Conservation (phyloP, 2,888 invertebrate genomes). For the Sphecodes monilicornis region DNA sequence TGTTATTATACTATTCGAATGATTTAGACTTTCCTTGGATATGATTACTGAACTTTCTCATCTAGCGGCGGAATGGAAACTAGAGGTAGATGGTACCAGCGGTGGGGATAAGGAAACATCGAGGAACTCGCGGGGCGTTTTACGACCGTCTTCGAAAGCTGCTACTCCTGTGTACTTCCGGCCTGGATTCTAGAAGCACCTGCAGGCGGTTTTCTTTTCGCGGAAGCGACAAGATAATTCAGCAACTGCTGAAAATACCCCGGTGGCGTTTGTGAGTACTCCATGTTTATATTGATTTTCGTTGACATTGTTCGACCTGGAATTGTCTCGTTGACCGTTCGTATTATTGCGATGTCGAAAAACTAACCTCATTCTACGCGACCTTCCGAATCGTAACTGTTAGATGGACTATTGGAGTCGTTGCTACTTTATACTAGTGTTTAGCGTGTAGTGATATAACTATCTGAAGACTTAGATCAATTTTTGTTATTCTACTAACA, state of each 20-base stretch:
- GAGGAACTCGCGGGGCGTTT: slow-evolving; percentile 66
- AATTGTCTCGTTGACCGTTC: neutral
- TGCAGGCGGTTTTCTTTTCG: slow-evolving; percentile 55
- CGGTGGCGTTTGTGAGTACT: neutral
- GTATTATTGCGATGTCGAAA: neutral
- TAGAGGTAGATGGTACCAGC: slow-evolving; percentile 28
- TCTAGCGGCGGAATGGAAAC: slow-evolving; percentile 43
- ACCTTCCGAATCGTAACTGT: neutral
- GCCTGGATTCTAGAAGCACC: slow-evolving; percentile 62
- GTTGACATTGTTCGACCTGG: neutral
- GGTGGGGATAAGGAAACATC: slow-evolving; percentile 67
- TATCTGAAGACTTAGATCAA: neutral
- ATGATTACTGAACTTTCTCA: slow-evolving; percentile 63
- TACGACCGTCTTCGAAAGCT: slow-evolving; percentile 73
- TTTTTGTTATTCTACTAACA: neutral
- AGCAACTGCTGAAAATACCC: slow-evolving; percentile 36
- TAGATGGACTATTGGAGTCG: neutral
- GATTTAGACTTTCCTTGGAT: slow-evolving; percentile 43
- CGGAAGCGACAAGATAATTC: slow-evolving; percentile 49
- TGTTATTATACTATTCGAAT: slow-evolving; percentile 1
- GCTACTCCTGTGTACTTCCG: slow-evolving; percentile 67
- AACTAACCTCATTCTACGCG: neutral
- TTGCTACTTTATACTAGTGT: neutral
- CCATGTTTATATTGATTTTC: neutral
- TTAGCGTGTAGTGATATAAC: neutral